A percentile compares a stretch with the other conserved stretches of the same genome.
Evolutionary conservation across 2,888 invertebrate genomes (phyloP).

Genomic region (Malthinus seriepunctatus): DNA sequence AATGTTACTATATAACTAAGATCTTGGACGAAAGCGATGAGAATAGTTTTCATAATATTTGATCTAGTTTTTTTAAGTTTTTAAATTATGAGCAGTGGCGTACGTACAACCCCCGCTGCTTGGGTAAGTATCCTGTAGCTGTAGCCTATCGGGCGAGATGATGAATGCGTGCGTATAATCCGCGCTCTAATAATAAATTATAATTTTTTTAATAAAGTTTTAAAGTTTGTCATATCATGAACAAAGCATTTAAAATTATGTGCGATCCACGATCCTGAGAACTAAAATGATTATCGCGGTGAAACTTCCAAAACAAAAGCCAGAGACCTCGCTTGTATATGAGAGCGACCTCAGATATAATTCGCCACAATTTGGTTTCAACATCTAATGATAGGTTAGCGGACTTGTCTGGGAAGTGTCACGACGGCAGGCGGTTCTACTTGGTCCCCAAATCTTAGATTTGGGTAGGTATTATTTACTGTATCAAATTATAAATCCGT

Average conservation of each 20-base stretch:
- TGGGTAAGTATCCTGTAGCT: no score
- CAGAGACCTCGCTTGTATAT: constrained; percentile 41
- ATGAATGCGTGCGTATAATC: background rate
- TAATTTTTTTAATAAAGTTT: constrained; percentile 2
- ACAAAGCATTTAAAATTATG: constrained; percentile 12
- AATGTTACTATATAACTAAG: constrained; percentile 33
- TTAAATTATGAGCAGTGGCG: background rate
- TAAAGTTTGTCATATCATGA: constrained; percentile 7
- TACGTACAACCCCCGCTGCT: background rate
- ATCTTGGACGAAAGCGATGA: background rate
- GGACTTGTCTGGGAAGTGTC: constrained; percentile 47
- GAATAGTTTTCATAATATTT: constrained; percentile 1
- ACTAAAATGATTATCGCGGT: constrained; percentile 24
- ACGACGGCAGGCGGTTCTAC: constrained; percentile 42
- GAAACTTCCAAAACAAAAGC: constrained; percentile 33
- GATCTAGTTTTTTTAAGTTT: background rate
- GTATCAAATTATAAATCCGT: constrained; percentile 47
- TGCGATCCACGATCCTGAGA: constrained; percentile 19
- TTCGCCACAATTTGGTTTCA: constrained; percentile 48
- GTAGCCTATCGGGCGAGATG: no score
- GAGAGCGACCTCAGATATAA: constrained; percentile 46
- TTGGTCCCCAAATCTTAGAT: constrained; percentile 43
- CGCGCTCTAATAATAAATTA: background rate
- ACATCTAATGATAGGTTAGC: constrained; percentile 48
- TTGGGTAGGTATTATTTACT: constrained; percentile 48